Base-by-base conservation (phyloP, 2,888 invertebrate species). In the Daptonema setosum region DNA sequence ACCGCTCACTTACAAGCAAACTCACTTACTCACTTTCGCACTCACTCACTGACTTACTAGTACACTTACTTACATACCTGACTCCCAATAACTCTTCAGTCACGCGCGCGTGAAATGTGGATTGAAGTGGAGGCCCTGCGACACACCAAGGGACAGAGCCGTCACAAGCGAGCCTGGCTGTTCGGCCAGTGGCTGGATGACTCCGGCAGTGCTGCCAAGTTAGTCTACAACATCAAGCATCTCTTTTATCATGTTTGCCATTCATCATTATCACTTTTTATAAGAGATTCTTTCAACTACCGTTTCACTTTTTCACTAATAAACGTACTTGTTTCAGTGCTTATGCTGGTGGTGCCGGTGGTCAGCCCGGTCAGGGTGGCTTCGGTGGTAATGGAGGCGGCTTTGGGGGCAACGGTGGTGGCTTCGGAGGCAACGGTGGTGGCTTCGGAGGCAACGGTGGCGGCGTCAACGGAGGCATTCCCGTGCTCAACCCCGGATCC, bases 71-170 rank as follows among this genome's bases (percentile, higher is more conserved):
- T n/a, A n/a, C n/a, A n/a, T n/a, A n/a, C n/a, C n/a, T n/a, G n/a
- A n/a, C n/a, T n/a, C n/a, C n/a, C n/a, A n/a, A n/a, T n/a, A n/a
- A n/a, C n/a, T n/a, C n/a, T 53, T 3, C 54, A 64, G 60, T 54
- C 64, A 41, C 63, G 65, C n/a, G 62, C 66, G 24, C 67, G 67
- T 54, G 67, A 68, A 55, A 61, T 68, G 62, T 62, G 65, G 60
- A 57, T 59, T 28, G 60, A 64, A 53, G 60, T 68, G 60, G 62
- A 63, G 58, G 59, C 61, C 24, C 59, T 63, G 28, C 62, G 59
- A n/a, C 59, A 56, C 35, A 35, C 54, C 30, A 59, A 60, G 54
- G 28, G 24, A 1, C 24, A 25, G 11, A 2, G 8, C 1, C 55
- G 62, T 22, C 55, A 63, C 47, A 54, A 56, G 53, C 56, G 62